Evolutionary conservation across 2,113 vertebrate genomes (phyloP), one percentile per base, ranked within the genome.

Genomic region (Larimichthys polyactis): DNA sequence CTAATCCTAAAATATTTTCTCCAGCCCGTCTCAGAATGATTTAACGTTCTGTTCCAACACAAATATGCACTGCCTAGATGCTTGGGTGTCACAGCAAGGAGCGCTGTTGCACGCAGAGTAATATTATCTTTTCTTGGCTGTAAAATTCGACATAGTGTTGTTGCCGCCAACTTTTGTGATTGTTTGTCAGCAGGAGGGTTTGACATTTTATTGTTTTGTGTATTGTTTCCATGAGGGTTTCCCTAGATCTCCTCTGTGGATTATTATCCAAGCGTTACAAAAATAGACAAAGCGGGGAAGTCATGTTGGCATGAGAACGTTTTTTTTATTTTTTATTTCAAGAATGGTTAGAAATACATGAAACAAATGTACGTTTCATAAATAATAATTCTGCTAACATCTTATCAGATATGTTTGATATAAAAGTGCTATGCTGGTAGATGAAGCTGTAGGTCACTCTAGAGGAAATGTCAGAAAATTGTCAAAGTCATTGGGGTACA

Each of bases 111-210:
- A 79, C 58, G 68, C 32, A 22, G 14, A 24, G 51, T 59, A 81
- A 81, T 48, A 7, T 69, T 3, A 83, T 55, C 40, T 79, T 40
- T 65, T 74, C 29, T 81, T 73, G 81, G 64, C 65, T 65, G 12
- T 64, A n/a, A 46, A 59, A 55, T 60, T 22, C 0, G 1, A 0
- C 19, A 7, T 11, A n/a, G 27, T 29, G 14, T 72, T 82, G 36
- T 40, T 9, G 36, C 36, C 8, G 85, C 49, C 65, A 87, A 49
- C 58, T 84, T 75, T 55, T 63, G 40, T 44, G 14, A 82, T 12
- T 40, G 4, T 65, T 75, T 83, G 71, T 77, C 67, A 85, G 74
- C 82, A 74, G 57, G 54, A 16, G 43, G 49, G 11, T 71, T 46
- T 70, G 58, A 24, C 40, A 3, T 62, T 83, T 44, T 55, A 3